Evolutionary conservation across 1,140 invertebrate genomes (phyloP).

Genomic region (Neodiprion fabricii): DNA sequence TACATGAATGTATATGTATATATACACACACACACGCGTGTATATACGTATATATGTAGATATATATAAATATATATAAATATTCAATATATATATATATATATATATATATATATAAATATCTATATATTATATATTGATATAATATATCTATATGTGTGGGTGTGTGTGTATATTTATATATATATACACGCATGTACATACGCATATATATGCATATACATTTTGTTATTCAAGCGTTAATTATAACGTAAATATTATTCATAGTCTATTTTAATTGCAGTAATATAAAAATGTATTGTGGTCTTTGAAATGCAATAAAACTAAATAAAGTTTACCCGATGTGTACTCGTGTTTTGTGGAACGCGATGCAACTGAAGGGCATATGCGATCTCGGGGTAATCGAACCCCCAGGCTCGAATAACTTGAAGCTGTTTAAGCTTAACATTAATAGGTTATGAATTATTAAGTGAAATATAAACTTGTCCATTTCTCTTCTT

Average conservation of each 20-base stretch:
- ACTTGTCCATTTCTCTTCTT: background rate
- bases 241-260: background rate
- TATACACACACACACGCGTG: conserved; percentile 1
- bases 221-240: background rate
- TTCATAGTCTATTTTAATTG: background rate
- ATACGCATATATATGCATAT: conserved; percentile 2
- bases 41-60: conserved; percentile 6
- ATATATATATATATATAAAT: conserved; percentile 9
- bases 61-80: conserved; percentile 12
- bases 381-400: background rate
- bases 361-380: background rate
- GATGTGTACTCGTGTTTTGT: background rate
- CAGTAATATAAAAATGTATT: background rate
- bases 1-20: background rate
- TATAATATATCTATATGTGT: conserved; percentile 10
- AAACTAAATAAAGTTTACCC: background rate
- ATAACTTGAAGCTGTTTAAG: background rate
- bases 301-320: background rate
- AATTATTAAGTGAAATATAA: background rate
- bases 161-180: too few species aligned
- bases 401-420: background rate
- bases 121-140: conserved; percentile 5
- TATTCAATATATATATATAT: background rate
- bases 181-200: conserved; percentile 10
- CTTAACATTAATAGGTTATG: background rate